Base-by-base conservation (phyloP, 2,797 vertebrate species). In the Borostomias antarcticus region DNA sequence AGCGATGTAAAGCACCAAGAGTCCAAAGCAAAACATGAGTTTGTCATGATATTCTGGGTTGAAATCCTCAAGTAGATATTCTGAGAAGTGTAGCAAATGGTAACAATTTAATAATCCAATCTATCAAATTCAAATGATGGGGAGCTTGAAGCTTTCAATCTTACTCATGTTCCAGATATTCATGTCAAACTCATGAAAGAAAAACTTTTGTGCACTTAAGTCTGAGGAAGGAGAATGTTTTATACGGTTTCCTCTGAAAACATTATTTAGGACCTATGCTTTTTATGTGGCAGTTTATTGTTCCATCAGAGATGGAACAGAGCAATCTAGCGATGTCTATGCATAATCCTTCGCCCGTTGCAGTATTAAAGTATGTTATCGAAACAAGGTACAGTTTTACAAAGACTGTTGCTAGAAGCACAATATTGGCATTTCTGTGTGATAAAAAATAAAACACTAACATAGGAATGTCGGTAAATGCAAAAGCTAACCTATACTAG, bases 301-400 rank as follows among this genome's bases (percentile, higher is more conserved):
- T 64, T 45, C 74, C 58, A 6, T 63, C 64, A 33, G 59, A 61
- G 30, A 64, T 60, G 0, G 28, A 54, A 40, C 61, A 13, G 4
- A 45, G 40, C 40, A 13, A 68, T 81, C 63, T 70, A 69, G 23
- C 76, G 0, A 77, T 67, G 67, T 71, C 69, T 78, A 66, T 82
- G 75, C 70, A 83, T 85, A 40, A 58, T n/a, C 47, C 23, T 62
- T 70, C 70, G 65, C 52, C 29, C 29, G 43, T 43, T 48, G 61
- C 54, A 74, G 58, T 74, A 53, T 66, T n/a, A n/a, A n/a, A n/a
- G 7, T 69, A 32, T 71, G 40, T 76, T 48, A 65, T 79, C 56
- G 64, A 74, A 72, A 72, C 23, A 57, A 69, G 62, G 66, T 73
- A 62, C 51, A 76, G 21, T 68, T 82, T 76, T 70, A 79, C 68